These are phyloP conservation scores for Tetraodon nigroviridis DNA, from an alignment of 2,113 vertebrate species.

Conservation along the genomic window DNA sequence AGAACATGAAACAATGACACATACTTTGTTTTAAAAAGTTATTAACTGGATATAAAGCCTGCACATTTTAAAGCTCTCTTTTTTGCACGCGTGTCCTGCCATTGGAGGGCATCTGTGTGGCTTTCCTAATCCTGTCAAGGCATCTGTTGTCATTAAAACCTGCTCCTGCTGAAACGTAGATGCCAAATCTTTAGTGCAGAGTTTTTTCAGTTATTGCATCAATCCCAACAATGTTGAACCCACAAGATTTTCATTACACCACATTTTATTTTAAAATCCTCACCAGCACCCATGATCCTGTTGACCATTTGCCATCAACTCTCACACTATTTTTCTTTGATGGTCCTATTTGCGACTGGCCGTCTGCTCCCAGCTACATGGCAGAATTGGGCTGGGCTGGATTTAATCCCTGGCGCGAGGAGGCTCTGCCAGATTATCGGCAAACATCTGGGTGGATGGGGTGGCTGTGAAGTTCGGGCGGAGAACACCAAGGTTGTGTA, in stretches of 20 bases:
- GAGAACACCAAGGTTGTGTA: background rate
- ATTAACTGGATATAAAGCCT: conserved; percentile 24
- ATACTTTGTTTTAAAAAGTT: conserved; percentile 44
- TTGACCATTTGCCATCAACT: too few species aligned
- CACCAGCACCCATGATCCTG: too few species aligned
- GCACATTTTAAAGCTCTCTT: conserved; percentile 11
- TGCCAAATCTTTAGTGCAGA: conserved; percentile 31
- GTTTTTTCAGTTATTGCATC: conserved; percentile 9
- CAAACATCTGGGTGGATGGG: conserved; percentile 70
- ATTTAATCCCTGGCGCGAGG: conserved; percentile 68
- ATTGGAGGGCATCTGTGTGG: conserved; percentile 14
- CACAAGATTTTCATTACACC: too few species aligned
- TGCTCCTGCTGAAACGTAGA: conserved; percentile 27
- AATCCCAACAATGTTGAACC: too few species aligned
- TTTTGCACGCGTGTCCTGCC: conserved; percentile 17
- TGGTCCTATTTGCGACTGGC: conserved; percentile 6
- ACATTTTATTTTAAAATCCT: too few species aligned
- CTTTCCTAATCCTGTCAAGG: conserved; percentile 46
- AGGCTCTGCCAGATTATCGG: conserved; percentile 71
- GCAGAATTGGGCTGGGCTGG: conserved; percentile 36
- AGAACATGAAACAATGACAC: conserved; percentile 36
- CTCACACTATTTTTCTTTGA: background rate
- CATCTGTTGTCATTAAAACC: conserved; percentile 66
- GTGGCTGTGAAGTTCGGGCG: conserved; percentile 9
- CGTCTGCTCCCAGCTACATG: conserved; percentile 21